A percentile compares a stretch with the other conserved stretches of the same genome.
Evolutionary conservation across 1,140 invertebrate species (phyloP).

Genomic region (Magallana gigas): DNA sequence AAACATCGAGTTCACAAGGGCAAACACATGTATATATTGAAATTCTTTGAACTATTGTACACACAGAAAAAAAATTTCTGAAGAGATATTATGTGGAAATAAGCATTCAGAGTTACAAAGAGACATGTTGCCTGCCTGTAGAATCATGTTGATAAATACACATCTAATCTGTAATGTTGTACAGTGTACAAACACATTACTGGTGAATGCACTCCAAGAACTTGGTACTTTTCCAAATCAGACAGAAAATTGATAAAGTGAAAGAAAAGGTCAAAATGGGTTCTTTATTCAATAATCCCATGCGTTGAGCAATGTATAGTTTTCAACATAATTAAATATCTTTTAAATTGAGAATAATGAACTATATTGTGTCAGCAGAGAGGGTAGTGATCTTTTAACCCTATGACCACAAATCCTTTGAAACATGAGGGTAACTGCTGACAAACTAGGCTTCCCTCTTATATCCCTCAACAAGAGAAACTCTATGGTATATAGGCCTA

Average conservation of each 20-base stretch:
- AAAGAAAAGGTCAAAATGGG: constrained; percentile 33
- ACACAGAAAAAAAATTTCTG: too few species aligned
- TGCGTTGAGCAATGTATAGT: neutral
- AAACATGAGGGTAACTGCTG: neutral
- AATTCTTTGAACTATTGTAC: neutral
- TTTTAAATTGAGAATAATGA: too few species aligned
- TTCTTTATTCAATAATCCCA: neutral
- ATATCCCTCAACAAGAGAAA: neutral
- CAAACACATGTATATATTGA: neutral
- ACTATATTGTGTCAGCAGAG: neutral
- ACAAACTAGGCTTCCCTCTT: neutral
- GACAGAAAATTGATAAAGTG: constrained; percentile 36
- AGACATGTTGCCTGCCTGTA: constrained; percentile 1
- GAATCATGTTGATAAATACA: constrained; percentile 1
- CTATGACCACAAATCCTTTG: neutral
- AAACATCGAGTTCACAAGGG: neutral
- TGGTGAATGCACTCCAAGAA: constrained; percentile 35
- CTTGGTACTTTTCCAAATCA: constrained; percentile 33
- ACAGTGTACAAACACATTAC: constrained; percentile 33
- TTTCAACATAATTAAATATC: too few species aligned
- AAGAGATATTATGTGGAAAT: neutral
- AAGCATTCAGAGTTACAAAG: neutral
- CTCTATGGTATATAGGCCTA: neutral
- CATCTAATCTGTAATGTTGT: constrained; percentile 31
- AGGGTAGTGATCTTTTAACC: constrained; percentile 15